Base-by-base conservation (phyloP, 2,888 invertebrate species). In the Cheilosia vernalis region DNA sequence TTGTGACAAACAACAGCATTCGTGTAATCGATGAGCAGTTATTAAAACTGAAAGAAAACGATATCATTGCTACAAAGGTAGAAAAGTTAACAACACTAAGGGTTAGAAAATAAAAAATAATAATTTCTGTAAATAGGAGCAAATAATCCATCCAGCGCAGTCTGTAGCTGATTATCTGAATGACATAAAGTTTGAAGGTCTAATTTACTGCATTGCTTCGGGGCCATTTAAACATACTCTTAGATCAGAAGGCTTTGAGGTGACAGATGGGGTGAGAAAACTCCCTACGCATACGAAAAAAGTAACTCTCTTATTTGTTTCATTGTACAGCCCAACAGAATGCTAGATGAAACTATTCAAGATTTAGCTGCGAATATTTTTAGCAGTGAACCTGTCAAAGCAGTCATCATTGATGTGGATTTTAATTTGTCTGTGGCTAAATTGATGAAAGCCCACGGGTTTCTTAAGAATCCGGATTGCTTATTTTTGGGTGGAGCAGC, bases 331-430 rank as follows among this genome's bases (percentile, higher is more conserved):
- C 88, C 88, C 1, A 87, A 87, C 55, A 67, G 78, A 66, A 73
- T 88, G 49, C 53, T 88, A 3, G 83, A 87, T 7, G 88, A 88
- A 2, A 89, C 87, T 2, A 70, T 91, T 17, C 58, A 79, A 1
- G 90, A 91, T 67, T 79, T 92, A 37, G 89, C 87, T 2, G 87
- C 85, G 4, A 90, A 90, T 64, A 88, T 92, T 9, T 91, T 89
- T 30, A 88, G 80, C 21, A 87, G 87, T 0, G 88, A 90, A 17
- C 88, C 90, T 1, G 90, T 93, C 0, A 91, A 92, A 72, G 94
- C 93, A 0, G 93, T 94, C 1, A 88, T 94, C 5, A 88, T 93
- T 2, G 94, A 94, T 88, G 90, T 93, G 37, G 93, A 93, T 78
- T 88, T 92, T 0, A 92, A 93, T 87, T 87, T 93, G 63, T 92